These are phyloP conservation scores for Eriosoma lanigerum DNA, from an alignment of 1,140 invertebrate genomes.

Conservation along the genomic window DNA sequence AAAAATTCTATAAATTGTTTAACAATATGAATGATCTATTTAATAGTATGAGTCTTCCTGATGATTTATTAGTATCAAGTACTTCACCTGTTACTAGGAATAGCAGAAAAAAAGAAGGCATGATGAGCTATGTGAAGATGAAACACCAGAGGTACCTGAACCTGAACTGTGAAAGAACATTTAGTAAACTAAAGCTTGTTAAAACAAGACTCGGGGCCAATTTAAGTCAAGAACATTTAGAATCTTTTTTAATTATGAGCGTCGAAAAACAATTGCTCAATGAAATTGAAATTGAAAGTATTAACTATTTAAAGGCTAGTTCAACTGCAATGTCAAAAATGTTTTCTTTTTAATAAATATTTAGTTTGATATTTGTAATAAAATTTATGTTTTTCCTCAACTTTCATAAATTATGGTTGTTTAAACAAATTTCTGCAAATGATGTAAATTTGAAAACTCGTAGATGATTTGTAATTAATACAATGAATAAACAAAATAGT, in stretches of 20 bases:
- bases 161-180: constrained; percentile 1
- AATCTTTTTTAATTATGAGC: not conserved
- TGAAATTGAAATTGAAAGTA: not conserved
- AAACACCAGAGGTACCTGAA: not conserved
- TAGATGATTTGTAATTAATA: too few relatives aligned
- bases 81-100: not conserved
- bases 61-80: too few relatives aligned
- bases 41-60: too few relatives aligned
- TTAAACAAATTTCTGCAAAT: too few relatives aligned
- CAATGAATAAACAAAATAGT: too few relatives aligned
- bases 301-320: not conserved
- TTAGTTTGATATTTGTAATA: too few relatives aligned
- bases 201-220: not conserved
- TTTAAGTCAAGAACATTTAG: not conserved
- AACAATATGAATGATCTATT: too few relatives aligned
- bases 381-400: too few relatives aligned
- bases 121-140: not conserved
- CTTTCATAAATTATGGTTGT: too few relatives aligned
- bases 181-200: constrained; percentile 3
- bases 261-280: not conserved
- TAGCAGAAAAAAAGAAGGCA: not conserved
- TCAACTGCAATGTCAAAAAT: not conserved
- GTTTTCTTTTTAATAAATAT: not conserved
- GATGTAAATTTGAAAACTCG: too few relatives aligned
- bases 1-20: not conserved